Conservation (phyloP, 1,140 invertebrate genomes). For the Solen grandis region DNA sequence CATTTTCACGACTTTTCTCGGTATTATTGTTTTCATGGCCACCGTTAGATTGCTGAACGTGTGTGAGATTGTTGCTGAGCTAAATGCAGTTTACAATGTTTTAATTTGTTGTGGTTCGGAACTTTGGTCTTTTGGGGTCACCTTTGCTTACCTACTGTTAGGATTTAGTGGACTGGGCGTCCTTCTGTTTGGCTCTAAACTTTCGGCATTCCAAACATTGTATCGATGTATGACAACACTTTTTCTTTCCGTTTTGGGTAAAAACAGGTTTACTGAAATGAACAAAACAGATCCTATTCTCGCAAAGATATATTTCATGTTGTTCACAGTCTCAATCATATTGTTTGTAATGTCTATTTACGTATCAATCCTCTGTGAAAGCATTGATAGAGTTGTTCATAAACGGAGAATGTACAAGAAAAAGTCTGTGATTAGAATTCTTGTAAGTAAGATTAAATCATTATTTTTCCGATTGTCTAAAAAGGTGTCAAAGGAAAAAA, state of each 20-base stretch:
- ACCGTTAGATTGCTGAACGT: slow-evolving; percentile 57
- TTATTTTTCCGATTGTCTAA: too few species aligned
- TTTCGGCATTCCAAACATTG: slow-evolving; percentile 16
- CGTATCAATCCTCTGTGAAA: slow-evolving; percentile 86
- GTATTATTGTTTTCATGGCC: slow-evolving; percentile 45
- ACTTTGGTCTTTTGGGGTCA: slow-evolving; percentile 40
- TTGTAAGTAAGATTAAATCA: too few species aligned
- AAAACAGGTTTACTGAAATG: slow-evolving; percentile 87
- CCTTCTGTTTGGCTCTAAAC: slow-evolving; percentile 40
- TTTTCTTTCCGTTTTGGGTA: slow-evolving; percentile 87
- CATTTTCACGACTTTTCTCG: slow-evolving; percentile 33
- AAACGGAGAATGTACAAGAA: too few species aligned
- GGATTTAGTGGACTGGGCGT: slow-evolving; percentile 37
- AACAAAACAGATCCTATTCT: slow-evolving; percentile 83
- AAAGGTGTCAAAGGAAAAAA: too few species aligned
- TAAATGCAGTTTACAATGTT: slow-evolving; percentile 38
- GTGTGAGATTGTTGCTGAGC: slow-evolving; percentile 49
- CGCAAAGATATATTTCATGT: slow-evolving; percentile 88
- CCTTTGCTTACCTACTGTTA: slow-evolving; percentile 21
- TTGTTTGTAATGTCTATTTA: slow-evolving; percentile 91
- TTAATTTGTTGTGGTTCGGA: slow-evolving; percentile 38
- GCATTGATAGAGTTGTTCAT: slow-evolving; percentile 31
- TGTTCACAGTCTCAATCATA: slow-evolving; percentile 89
- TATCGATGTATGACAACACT: slow-evolving; percentile 81
- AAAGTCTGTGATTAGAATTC: too few species aligned